phyloP scores from a whole-genome alignment of 1,140 invertebrate genomes.

The Ctenoplectra terminalis region DNA sequence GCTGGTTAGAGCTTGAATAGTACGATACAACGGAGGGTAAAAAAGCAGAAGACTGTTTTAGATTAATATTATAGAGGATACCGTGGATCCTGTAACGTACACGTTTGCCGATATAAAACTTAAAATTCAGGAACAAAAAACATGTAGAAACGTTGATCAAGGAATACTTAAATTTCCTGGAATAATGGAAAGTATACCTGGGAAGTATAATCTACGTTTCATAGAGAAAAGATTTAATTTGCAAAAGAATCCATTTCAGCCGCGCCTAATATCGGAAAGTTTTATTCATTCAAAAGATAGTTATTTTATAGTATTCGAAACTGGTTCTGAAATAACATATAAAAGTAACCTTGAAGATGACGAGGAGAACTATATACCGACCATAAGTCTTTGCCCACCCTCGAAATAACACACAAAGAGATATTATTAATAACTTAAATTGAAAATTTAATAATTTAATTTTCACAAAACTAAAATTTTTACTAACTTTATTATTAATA shows the following conservation, averaged over 20 bases:
- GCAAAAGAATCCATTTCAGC: slow-evolving; percentile 42
- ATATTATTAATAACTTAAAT: too few relatives aligned
- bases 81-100: background rate
- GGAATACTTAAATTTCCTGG: slow-evolving; percentile 22
- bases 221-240: slow-evolving; percentile 5
- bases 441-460: too few relatives aligned
- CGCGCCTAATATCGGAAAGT: slow-evolving; percentile 72
- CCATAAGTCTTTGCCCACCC: too few relatives aligned
- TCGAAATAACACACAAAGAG: too few relatives aligned
- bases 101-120: slow-evolving; percentile 43
- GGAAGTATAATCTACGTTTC: background rate
- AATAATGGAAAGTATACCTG: slow-evolving; percentile 49
- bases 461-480: too few relatives aligned
- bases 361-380: slow-evolving; percentile 21
- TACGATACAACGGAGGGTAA: slow-evolving; percentile 12
- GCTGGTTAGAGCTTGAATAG: slow-evolving; percentile 61
- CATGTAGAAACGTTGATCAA: background rate
- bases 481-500: too few relatives aligned
- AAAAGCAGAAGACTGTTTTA: slow-evolving; percentile 14
- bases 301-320: slow-evolving; percentile 77
- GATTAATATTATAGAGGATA: background rate
- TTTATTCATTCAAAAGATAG: slow-evolving; percentile 81
- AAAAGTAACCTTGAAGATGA: slow-evolving; percentile 56
- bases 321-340: slow-evolving; percentile 44
- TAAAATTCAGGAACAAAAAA: slow-evolving; percentile 26